Base-by-base conservation (phyloP, 64 coral and sea anemone genomes). In the Montipora foliosa region DNA sequence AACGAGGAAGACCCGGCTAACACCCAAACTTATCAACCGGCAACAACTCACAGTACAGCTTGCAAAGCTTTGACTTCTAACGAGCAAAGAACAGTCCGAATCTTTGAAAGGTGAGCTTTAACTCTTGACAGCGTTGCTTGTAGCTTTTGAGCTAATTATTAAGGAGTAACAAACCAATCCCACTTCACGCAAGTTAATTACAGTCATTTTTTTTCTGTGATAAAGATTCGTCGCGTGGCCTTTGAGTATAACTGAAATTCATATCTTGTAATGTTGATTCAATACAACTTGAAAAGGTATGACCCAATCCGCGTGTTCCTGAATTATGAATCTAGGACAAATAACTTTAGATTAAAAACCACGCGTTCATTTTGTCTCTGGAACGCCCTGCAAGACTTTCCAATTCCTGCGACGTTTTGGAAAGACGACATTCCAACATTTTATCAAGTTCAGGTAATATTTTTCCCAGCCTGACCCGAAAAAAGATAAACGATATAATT, bases 1-100 rank as follows among this genome's bases (percentile, higher is more conserved):
- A 71, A 17, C 6, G 17, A 1, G 64, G 45, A 46, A 86, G 62
- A 64, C 66, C 66, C 62, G 62, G 53, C 53, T 57, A 0, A 6
- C 53, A 57, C 11, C 49, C 62, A 83, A 17, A 68, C 62, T 13
- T 72, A 72, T 68, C 46, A 86, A 49, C 82, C 81, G 19, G 81
- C 59, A 84, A 84, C 64, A 84, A 47, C 59, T 84, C 16, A 68
- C 62, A 37, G 25, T 25, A 67, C 8, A 61, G 61, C 5, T 67
- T 19, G 59, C 8, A 47, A 46, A 7, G 60, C 66, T 13, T 67
- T 66, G 3, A 49, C 46, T n/a, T 8, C 5, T 4, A 46, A 5
- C 7, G 2, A 71, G 45, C 14, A 14, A 4, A 45, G 5, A 49
- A 48, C 44, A 50, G 13, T 7, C 12, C 37, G 1, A 17, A 68